phyloP scores from a whole-genome alignment of 1,140 invertebrate species.

The Myzus persicae region DNA sequence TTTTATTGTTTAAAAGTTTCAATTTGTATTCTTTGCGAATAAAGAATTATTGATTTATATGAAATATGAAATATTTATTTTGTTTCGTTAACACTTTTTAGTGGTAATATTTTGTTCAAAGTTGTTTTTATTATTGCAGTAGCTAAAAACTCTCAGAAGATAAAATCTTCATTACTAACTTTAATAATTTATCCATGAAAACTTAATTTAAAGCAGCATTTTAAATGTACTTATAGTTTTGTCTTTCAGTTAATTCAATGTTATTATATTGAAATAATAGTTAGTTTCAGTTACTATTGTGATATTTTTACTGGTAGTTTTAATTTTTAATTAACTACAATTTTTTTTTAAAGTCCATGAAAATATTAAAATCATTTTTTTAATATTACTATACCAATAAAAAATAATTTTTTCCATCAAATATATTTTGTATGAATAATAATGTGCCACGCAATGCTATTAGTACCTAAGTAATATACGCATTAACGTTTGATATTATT shows the following conservation, averaged over 20 bases:
- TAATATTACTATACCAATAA: not conserved
- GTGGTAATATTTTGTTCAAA: not conserved
- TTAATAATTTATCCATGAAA: not conserved
- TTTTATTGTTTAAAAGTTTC: not conserved
- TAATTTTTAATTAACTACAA: not conserved
- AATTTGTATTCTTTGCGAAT: not conserved
- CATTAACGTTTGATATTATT: not conserved
- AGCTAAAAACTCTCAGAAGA: not conserved
- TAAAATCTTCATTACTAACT: not conserved
- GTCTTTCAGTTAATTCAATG: not conserved
- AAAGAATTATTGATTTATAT: not conserved
- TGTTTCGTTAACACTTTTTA: constrained; percentile 5
- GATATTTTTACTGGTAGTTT: not conserved
- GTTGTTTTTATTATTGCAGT: not conserved
- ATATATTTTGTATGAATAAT: not conserved
- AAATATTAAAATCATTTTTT: not conserved
- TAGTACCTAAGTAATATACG: not conserved
- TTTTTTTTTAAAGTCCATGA: not conserved
- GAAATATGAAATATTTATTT: constrained; percentile 19
- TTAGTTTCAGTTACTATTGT: not conserved
- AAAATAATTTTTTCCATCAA: not conserved
- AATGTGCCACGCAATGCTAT: not conserved
- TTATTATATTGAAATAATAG: not conserved
- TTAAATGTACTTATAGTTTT: not conserved
- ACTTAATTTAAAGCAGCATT: not conserved